These are phyloP conservation scores for Nomada fucata DNA, from an alignment of 2,888 invertebrate species.

Conservation along the genomic window DNA sequence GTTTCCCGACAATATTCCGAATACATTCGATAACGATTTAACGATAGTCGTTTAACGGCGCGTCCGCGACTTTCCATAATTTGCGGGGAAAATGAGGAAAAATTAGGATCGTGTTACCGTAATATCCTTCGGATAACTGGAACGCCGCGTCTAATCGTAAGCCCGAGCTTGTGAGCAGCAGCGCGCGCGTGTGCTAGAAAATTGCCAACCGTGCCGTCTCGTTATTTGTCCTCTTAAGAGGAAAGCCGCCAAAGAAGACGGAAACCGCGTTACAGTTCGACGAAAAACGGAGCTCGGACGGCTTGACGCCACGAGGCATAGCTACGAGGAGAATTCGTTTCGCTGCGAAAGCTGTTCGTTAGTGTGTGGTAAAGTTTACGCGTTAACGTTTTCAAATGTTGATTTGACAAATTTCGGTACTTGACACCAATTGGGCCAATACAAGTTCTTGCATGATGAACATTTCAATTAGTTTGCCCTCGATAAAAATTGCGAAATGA, in stretches of 20 bases:
- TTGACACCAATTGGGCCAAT: no score
- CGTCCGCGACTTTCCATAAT: no score
- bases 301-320: not conserved
- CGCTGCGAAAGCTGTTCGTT: not conserved
- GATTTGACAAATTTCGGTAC: not conserved
- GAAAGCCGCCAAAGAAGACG: not conserved
- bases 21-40: no score
- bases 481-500: no score
- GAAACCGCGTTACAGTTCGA: conserved; percentile 10
- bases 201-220: not conserved
- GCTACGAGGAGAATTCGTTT: not conserved
- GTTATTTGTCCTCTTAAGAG: not conserved
- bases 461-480: no score
- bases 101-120: not conserved
- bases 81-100: no score
- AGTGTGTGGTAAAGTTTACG: not conserved
- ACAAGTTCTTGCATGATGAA: no score
- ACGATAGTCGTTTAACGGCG: no score
- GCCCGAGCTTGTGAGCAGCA: not conserved
- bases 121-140: not conserved
- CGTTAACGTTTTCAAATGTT: no score
- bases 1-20: not conserved
- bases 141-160: no score
- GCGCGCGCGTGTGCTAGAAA: conserved; percentile 1
- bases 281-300: not conserved